Base-by-base conservation (phyloP, 1,140 invertebrate species). In the Drosophila rufa region DNA sequence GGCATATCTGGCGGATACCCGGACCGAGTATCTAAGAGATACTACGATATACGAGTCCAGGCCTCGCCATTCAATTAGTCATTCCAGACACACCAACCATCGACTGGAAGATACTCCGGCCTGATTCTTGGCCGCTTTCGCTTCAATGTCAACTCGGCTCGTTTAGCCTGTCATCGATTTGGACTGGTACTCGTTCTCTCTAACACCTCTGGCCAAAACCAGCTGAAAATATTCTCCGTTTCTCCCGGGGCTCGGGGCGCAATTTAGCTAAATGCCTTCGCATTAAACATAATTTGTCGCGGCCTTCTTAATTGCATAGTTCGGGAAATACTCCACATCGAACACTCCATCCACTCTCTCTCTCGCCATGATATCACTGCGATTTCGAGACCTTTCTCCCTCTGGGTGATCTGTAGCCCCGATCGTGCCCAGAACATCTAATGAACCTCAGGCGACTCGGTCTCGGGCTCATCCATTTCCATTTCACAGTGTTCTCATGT, bases 81-180 rank as follows among this genome's bases (percentile, higher is more conserved):
- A 84, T 80, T 77, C 70, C 79, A 76, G 45, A 66, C 83, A 82
- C 70, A 59, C 14, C 22, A 25, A 40, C 33, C 45, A 25, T 40
- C 30, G 62, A 19, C 51, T 51, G 14, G 38, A 45, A 50, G 46
- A 65, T 19, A 38, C 53, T 15, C 14, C 57, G 57, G 62, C 57
- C 62, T 36, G 57, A 58, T 71, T 60, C 67, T 73, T 73, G 25
- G 45, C 67, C 62, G 84, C 84, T 87, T 87, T 87, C 84, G 84
- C 85, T 90, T 89, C 82, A 87, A 89, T 87, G 84, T 89, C 83
- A 89, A 61, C 53, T 48, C 43, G 69, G 42, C 70, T 75, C 65
- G 56, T 68, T 85, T 75, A 81, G 68, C 51, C 82, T 86, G 84
- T 87, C 84, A 87, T 89, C 80, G 80, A 87, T 80, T 75, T 89